Evolutionary conservation across 1,140 invertebrate species (phyloP), one percentile per base, ranked within the genome.

Genomic region (Bombyx mori): DNA sequence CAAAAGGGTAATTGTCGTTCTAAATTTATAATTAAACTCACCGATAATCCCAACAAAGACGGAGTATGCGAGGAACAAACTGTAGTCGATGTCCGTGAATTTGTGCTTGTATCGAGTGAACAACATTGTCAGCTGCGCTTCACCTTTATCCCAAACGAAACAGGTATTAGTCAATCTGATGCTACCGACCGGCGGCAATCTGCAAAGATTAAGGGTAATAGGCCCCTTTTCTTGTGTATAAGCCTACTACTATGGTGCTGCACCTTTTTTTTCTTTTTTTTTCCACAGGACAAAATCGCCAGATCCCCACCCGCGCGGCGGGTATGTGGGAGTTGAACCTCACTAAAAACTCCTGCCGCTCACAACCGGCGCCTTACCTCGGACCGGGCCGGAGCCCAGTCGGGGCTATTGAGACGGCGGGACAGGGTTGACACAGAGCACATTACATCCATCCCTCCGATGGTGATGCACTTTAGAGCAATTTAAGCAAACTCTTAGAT

Each of bases 71-170:
- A 86, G 75, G 68, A 85, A 88, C 58, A 89, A 67, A 66, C 88
- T 88, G 78, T 87, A 88, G 74, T 88, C 85, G 42, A 89, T 73
- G 74, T 88, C 88, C 60, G 79, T 88, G 77, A 88, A 89, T 65
- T 88, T 87, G 80, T 77, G 88, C 69, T 78, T 85, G 74, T 86
- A 88, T 53, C 88, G 73, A 12, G 88, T 86, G 68, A 87, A 89
- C 75, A 86, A 86, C 73, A 88, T 88, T 10, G 82, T 84, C 72
- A 89, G 86, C 65, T 86, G 79, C 69, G 79, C 77, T 77, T 89
- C 86, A 77, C 86, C 82, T 86, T 77, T 72, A 77, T 70, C 64
- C 69, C 73, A 81, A 81, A 83, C 56, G 72, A 83, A 79, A 82
- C 68, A 82, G 73, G 70, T 70, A 80, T 81, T 83, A 79, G 73